A percentile compares a stretch with the other conserved stretches of the same genome.
phyloP scores from a whole-genome alignment of 2,888 invertebrate genomes.

The Brassicogethes aeneus region DNA sequence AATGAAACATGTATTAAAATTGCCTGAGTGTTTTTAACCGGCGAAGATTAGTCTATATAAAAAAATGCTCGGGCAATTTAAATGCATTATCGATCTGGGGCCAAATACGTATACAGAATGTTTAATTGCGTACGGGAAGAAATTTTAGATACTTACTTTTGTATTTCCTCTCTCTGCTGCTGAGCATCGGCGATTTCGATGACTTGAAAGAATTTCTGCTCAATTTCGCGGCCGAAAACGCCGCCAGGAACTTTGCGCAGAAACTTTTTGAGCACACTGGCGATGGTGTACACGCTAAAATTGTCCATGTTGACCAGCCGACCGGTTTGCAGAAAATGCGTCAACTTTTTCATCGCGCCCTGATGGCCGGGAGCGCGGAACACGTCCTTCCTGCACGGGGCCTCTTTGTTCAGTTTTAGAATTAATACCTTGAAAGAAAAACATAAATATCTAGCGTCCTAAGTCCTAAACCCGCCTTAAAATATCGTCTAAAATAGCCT shows the following conservation, averaged over 20 bases:
- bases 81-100: no score
- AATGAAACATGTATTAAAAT: no score
- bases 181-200: constrained; percentile 74
- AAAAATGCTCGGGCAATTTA: no score
- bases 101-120: no score
- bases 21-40: no score
- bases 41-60: no score
- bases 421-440: constrained; percentile 64
- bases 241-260: constrained; percentile 94
- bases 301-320: constrained; percentile 87
- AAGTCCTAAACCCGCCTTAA: no score
- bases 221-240: constrained; percentile 87
- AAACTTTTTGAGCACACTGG: constrained; percentile 97
- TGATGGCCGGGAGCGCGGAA: constrained; percentile 94
- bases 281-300: constrained; percentile 95
- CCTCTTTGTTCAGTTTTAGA: constrained; percentile 89
- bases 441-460: no score
- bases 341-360: constrained; percentile 87
- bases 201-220: constrained; percentile 81
- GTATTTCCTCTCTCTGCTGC: constrained; percentile 85
- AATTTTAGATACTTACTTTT: constrained; percentile 75
- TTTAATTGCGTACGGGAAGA: no score
- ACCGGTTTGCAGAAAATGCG: constrained; percentile 84
- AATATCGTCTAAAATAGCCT: no score
- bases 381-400: constrained; percentile 85